These are phyloP conservation scores for Rambutsinella grinnellia DNA, from an alignment of 2,888 invertebrate species.

Conservation along the genomic window DNA sequence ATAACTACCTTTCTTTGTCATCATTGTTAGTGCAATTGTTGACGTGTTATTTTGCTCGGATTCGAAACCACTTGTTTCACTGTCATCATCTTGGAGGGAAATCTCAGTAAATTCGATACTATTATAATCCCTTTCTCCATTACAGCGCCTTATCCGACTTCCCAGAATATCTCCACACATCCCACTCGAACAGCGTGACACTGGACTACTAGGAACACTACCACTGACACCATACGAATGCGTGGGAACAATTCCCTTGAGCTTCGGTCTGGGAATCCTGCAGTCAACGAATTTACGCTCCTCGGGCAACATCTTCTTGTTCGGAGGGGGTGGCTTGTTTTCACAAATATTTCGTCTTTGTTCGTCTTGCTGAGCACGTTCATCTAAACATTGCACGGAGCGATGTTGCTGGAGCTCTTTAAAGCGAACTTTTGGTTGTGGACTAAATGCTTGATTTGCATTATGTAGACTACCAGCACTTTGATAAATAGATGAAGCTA, in stretches of 20 bases:
- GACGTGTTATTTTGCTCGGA: slow-evolving; percentile 43
- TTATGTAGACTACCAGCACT: slow-evolving; percentile 12
- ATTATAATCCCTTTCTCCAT: background rate
- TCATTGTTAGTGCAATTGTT: slow-evolving; percentile 21
- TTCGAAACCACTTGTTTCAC: slow-evolving; percentile 51
- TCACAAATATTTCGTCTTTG: slow-evolving; percentile 5
- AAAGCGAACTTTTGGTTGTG: slow-evolving; percentile 47
- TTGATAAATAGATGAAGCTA: background rate
- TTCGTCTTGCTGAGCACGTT: slow-evolving; percentile 18
- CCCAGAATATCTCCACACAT: slow-evolving; percentile 16
- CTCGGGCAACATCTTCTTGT: slow-evolving; percentile 37
- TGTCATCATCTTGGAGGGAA: slow-evolving; percentile 46
- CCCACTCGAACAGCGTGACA: slow-evolving; percentile 33
- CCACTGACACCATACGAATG: slow-evolving; percentile 55
- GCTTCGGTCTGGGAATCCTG: slow-evolving; percentile 55
- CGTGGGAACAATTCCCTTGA: slow-evolving; percentile 52
- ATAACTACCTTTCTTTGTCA: slow-evolving; percentile 18
- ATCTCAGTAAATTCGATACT: slow-evolving; percentile 52
- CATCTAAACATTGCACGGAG: slow-evolving; percentile 29
- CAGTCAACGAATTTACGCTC: slow-evolving; percentile 41
- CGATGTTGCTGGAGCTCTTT: slow-evolving; percentile 40
- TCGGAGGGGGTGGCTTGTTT: background rate
- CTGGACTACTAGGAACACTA: slow-evolving; percentile 36
- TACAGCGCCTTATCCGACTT: too few relatives aligned
- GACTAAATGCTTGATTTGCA: background rate